These are phyloP conservation scores for Eulithis prunata DNA, from an alignment of 2,888 invertebrate genomes.

Conservation along the genomic window DNA sequence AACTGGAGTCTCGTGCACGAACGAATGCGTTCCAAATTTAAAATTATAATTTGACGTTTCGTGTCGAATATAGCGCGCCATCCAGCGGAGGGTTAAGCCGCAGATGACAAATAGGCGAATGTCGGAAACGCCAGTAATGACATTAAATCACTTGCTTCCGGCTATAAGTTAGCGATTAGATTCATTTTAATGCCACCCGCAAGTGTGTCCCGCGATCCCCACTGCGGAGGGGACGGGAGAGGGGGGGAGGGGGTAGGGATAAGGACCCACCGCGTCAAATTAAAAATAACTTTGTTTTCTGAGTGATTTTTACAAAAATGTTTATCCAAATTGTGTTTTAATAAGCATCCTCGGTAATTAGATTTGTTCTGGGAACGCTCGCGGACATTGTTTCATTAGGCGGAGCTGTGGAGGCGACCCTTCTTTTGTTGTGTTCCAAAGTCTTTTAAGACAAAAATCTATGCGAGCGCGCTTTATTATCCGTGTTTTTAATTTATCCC, in stretches of 20 bases:
- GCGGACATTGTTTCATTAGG: constrained; percentile 34
- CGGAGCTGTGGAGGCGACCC: constrained; percentile 15
- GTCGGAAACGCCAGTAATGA: constrained; percentile 49
- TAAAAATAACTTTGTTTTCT: constrained; percentile 37
- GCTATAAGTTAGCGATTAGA: constrained; percentile 56
- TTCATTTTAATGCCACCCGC: constrained; percentile 33
- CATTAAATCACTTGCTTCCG: constrained; percentile 57
- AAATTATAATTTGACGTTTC: constrained; percentile 27
- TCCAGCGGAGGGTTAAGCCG: constrained; percentile 15
- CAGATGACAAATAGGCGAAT: constrained; percentile 47
- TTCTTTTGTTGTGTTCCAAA: constrained; percentile 5
- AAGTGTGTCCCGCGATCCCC: constrained; percentile 8
- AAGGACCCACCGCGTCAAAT: constrained; percentile 25
- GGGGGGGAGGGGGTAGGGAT: neutral
- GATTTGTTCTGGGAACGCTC: constrained; percentile 32
- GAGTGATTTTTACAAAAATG: constrained; percentile 35
- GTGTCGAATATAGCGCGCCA: constrained; percentile 14
- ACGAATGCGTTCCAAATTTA: constrained; percentile 26
- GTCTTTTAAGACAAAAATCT: neutral
- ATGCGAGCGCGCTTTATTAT: too few species aligned
- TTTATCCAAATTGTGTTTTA: constrained; percentile 42
- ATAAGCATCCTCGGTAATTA: constrained; percentile 42
- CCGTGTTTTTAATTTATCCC: too few species aligned
- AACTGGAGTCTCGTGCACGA: constrained; percentile 13
- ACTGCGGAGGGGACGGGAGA: neutral